Conservation (phyloP, 2,113 vertebrate genomes). For the Gambusia holbrooki region DNA sequence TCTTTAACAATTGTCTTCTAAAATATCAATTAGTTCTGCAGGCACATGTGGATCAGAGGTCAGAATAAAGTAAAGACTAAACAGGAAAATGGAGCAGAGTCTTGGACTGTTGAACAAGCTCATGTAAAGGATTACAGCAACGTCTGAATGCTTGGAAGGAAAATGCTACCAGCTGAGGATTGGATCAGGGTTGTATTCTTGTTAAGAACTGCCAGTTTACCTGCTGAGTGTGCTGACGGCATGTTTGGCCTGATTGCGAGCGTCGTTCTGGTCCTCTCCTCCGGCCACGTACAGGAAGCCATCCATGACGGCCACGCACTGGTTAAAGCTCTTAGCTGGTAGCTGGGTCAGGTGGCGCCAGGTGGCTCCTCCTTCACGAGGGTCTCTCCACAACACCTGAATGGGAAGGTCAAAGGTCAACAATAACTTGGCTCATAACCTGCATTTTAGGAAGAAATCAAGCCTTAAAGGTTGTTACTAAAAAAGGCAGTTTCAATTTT, state of each 20-base stretch:
- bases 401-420: constrained; percentile 36
- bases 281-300: constrained; percentile 86
- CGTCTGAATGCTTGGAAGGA: too few species aligned
- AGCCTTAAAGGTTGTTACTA: background rate
- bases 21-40: too few species aligned
- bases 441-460: background rate
- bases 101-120: too few species aligned
- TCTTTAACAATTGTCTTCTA: too few species aligned
- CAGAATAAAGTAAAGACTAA: too few species aligned
- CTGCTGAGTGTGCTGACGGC: constrained; percentile 85
- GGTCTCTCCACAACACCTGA: constrained; percentile 84
- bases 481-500: background rate
- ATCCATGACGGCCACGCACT: constrained; percentile 87
- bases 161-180: too few species aligned
- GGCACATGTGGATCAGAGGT: too few species aligned
- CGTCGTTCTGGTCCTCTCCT: constrained; percentile 88
- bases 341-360: constrained; percentile 86
- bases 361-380: constrained; percentile 77
- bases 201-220: background rate
- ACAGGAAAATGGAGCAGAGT: too few species aligned
- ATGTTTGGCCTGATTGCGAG: constrained; percentile 87
- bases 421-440: background rate
- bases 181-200: background rate
- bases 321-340: constrained; percentile 88
- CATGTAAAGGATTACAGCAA: too few species aligned